These are phyloP conservation scores for Dusona sp. DNA, from an alignment of 2,888 invertebrate genomes.

Conservation along the genomic window DNA sequence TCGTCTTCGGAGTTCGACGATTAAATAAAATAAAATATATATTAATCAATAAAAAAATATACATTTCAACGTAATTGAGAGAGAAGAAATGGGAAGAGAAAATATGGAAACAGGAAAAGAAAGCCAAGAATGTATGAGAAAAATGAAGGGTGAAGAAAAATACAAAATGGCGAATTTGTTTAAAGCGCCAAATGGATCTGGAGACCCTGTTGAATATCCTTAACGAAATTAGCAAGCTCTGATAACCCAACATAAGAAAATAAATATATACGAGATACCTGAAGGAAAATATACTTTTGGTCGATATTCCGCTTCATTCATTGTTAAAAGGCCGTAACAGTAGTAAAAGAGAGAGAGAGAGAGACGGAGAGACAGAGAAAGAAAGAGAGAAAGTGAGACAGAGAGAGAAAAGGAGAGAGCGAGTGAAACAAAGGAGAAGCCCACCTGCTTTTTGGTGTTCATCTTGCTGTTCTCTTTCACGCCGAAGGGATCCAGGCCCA, in stretches of 20 bases:
- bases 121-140: background rate
- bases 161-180: background rate
- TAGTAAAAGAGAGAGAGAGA: background rate
- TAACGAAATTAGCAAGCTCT: background rate
- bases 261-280: background rate
- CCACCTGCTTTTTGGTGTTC: conserved; percentile 12
- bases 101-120: background rate
- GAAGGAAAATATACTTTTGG: background rate
- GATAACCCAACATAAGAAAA: background rate
- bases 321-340: background rate
- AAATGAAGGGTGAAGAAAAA: conserved; percentile 3
- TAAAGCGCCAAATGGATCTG: background rate
- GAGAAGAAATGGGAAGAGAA: background rate
- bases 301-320: conserved; percentile 1
- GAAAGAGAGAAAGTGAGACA: background rate
- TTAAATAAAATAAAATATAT: conserved; percentile 8
- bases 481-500: background rate
- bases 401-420: background rate
- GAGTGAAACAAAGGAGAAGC: background rate
- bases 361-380: background rate
- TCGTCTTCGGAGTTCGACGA: conserved; percentile 28
- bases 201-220: conserved; percentile 1
- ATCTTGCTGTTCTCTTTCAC: conserved; percentile 15
- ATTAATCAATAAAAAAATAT: background rate
- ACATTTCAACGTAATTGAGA: background rate